These are phyloP conservation scores for Gonioctena quinquepunctata DNA, from an alignment of 1,140 invertebrate genomes.

Conservation along the genomic window DNA sequence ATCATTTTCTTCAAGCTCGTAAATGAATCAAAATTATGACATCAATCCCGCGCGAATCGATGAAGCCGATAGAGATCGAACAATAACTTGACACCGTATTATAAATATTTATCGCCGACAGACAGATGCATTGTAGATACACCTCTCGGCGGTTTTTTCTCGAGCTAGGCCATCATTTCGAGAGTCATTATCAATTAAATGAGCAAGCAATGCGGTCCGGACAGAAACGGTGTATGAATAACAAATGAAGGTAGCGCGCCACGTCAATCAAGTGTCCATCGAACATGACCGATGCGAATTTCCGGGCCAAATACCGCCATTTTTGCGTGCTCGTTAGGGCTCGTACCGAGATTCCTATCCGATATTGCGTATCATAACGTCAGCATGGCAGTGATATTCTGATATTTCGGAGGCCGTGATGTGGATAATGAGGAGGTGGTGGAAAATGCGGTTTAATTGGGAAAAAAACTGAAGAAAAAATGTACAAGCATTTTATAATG, in stretches of 20 bases:
- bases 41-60: neutral
- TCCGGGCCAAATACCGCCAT: slow-evolving; percentile 27
- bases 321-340: no score
- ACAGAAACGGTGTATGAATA: slow-evolving; percentile 29
- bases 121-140: neutral
- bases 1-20: no score
- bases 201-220: neutral
- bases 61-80: neutral
- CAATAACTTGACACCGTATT: neutral
- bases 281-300: slow-evolving; percentile 36
- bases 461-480: no score
- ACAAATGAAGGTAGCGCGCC: slow-evolving; percentile 39
- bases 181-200: slow-evolving; percentile 2
- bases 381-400: no score
- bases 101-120: neutral
- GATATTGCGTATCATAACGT: no score
- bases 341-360: no score
- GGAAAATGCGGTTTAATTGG: no score
- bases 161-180: neutral
- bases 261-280: slow-evolving; percentile 36
- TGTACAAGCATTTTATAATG: no score
- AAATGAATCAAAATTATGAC: neutral
- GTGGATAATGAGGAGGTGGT: no score
- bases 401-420: no score
- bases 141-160: neutral